Conservation (phyloP, 2,113 vertebrate genomes). For the Solenodon paradoxus region DNA sequence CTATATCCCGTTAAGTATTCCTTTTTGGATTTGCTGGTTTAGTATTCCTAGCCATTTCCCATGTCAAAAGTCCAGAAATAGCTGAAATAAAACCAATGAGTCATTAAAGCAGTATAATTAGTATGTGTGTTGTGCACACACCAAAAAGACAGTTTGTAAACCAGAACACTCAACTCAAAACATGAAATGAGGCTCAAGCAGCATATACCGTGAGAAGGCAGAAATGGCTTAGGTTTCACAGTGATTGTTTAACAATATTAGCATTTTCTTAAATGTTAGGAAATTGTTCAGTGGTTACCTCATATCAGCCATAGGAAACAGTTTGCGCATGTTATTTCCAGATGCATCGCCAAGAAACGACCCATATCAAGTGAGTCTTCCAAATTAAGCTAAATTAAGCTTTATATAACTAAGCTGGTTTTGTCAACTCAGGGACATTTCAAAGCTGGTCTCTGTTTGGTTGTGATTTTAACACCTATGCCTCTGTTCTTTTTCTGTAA, state of each 20-base stretch:
- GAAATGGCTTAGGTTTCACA: background rate
- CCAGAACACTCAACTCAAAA: background rate
- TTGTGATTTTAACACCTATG: background rate
- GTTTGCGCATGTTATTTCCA: background rate
- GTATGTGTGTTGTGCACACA: background rate
- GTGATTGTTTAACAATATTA: background rate
- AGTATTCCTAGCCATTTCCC: background rate
- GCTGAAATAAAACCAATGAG: background rate
- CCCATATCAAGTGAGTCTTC: background rate
- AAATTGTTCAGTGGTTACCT: background rate
- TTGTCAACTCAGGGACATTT: background rate
- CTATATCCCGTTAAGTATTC: background rate
- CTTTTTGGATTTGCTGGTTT: background rate
- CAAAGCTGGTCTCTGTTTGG: background rate
- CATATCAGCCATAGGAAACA: background rate
- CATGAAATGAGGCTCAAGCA: background rate
- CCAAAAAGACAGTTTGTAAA: background rate
- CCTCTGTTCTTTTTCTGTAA: background rate
- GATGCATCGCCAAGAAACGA: background rate
- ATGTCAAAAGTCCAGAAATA: background rate
- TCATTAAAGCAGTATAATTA: background rate
- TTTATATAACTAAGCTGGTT: background rate
- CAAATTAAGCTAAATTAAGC: background rate
- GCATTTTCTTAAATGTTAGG: background rate
- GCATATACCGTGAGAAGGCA: background rate